Percentiles rank a stretch among this genome's conserved stretches.
Evolutionary conservation across 2,888 invertebrate genomes (phyloP).

Genomic region (Rhamphomyia laevipes): DNA sequence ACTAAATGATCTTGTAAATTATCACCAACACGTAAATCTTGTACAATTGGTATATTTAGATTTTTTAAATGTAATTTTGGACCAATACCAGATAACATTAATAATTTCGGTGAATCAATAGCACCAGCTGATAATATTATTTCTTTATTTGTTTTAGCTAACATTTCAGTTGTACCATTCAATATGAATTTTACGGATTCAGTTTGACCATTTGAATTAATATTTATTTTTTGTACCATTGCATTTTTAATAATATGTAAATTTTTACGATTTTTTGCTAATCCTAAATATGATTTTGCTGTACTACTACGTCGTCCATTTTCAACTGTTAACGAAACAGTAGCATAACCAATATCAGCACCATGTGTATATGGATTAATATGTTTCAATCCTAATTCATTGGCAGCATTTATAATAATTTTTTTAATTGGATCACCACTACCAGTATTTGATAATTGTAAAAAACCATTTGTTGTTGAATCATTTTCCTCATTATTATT

Average conservation of each 20-base stretch:
- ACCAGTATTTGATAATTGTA: background rate
- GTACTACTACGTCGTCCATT: slow-evolving; percentile 45
- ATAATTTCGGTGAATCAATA: slow-evolving; percentile 22
- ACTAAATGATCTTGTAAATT: slow-evolving; percentile 73
- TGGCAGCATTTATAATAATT: slow-evolving; percentile 53
- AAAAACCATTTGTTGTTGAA: background rate
- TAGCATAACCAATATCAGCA: slow-evolving; percentile 55
- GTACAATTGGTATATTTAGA: slow-evolving; percentile 16
- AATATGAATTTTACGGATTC: slow-evolving; percentile 6
- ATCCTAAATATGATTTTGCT: slow-evolving; percentile 45
- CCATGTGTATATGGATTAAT: slow-evolving; percentile 60
- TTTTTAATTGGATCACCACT: slow-evolving; percentile 24
- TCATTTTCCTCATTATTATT: slow-evolving; percentile 46
- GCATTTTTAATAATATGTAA: slow-evolving; percentile 22
- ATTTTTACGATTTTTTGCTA: slow-evolving; percentile 17
- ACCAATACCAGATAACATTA: slow-evolving; percentile 26
- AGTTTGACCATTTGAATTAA: slow-evolving; percentile 2
- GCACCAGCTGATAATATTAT: slow-evolving; percentile 24
- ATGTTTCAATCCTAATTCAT: slow-evolving; percentile 52
- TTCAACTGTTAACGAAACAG: background rate
- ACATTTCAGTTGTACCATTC: slow-evolving; percentile 5
- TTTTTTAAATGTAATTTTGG: slow-evolving; percentile 16
- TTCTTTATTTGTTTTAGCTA: slow-evolving; percentile 18
- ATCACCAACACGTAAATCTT: slow-evolving; percentile 45
- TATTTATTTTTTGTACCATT: slow-evolving; percentile 11